Base-by-base conservation (phyloP, 2,797 vertebrate species). In the Nyctalus aviator region DNA sequence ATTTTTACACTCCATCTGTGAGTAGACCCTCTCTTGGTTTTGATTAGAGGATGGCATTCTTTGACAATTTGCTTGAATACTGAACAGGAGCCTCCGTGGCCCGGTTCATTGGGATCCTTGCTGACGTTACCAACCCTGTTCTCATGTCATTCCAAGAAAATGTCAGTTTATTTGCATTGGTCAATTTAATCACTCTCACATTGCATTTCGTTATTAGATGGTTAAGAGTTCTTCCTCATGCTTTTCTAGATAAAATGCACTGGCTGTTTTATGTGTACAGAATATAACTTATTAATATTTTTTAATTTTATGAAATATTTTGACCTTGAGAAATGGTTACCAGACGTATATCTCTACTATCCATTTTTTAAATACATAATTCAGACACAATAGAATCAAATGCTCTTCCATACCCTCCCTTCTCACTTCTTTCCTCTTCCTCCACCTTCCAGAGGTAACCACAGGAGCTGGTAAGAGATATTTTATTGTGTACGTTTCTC, bases 141-240 rank as follows among this genome's bases (percentile, higher is more conserved):
- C 17, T 89, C 32, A 66, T 20, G 48, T 59, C n/a, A 95, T 53
- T 73, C 53, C 57, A 89, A 92, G 48, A 87, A 75, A 85, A 90
- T 15, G 3, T 76, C 59, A 62, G 27, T 69, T 85, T 85, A 81
- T 85, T 76, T 90, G 18, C 8, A 15, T 20, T 81, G 32, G 69
- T 20, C 14, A 2, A 41, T 86, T 87, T 57, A 84, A n/a, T 57
- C 57, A 72, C 21, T 84, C 57, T 73, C 37, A 84, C 9, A 48
- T 57, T 18, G 35, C 1, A 85, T 30, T 88, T 83, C 30, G 85
- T 92, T 53, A 72, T 72, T 46, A 57, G 15, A 23, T 90, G 6
- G 32, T 62, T 76, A 64, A 14, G 20, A 30, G 15, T 20, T 90
- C 7, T 37, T 90, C 75, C 25, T 68, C 48, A 57, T 4, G 12